A percentile compares a stretch with the other conserved stretches of the same genome.
These are phyloP conservation scores for Xenopus laevis DNA, from an alignment of 2,113 vertebrate species.

Conservation along the genomic window DNA sequence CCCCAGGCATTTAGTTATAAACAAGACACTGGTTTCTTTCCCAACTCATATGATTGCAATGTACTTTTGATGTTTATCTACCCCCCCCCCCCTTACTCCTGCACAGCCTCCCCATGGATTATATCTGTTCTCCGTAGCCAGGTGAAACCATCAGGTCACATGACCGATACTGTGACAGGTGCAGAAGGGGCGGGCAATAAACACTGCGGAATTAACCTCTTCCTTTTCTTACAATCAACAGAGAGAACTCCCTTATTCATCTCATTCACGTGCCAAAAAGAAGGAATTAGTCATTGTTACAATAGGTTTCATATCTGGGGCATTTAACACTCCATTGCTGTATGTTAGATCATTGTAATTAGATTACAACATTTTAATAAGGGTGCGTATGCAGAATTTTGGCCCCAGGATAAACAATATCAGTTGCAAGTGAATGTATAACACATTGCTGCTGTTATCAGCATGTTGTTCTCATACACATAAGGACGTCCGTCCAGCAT, in stretches of 20 bases:
- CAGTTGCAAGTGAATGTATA: too few species aligned
- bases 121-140: constrained; percentile 19
- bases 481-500: too few species aligned
- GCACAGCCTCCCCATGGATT: constrained; percentile 28
- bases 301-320: not conserved
- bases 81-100: constrained; percentile 16
- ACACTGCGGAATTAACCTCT: constrained; percentile 29
- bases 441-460: too few species aligned
- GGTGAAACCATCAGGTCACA: constrained; percentile 37
- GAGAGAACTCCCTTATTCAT: not conserved
- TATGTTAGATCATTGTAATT: too few species aligned
- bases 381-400: too few species aligned
- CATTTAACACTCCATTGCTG: too few species aligned
- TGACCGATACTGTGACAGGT: constrained; percentile 43
- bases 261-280: not conserved
- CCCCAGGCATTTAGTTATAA: too few species aligned
- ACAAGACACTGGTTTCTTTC: too few species aligned
- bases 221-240: constrained; percentile 2
- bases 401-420: too few species aligned
- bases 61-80: constrained; percentile 17
- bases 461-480: too few species aligned
- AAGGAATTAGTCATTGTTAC: not conserved
- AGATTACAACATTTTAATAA: too few species aligned
- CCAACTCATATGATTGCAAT: constrained; percentile 17
- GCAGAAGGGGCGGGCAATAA: constrained; percentile 5